phyloP scores from a whole-genome alignment of 1,140 invertebrate genomes.

The Diplogasteroides magnus region DNA sequence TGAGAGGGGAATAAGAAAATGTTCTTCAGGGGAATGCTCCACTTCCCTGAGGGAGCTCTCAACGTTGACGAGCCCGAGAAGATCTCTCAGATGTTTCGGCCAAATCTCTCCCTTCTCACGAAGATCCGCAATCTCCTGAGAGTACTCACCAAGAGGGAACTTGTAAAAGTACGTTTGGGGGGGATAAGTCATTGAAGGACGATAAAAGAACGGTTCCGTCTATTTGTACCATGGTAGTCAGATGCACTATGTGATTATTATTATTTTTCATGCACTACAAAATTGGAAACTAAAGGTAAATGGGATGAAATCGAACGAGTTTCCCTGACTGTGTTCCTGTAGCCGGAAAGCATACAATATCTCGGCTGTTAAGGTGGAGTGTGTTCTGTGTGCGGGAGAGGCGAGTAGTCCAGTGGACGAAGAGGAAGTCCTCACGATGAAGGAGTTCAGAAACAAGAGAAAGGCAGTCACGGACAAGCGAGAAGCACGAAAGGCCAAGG shows the following conservation, averaged over 20 bases:
- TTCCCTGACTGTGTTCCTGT: no score
- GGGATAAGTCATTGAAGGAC: no score
- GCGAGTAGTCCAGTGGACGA: conserved; percentile 9
- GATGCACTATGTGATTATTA: no score
- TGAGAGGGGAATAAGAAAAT: not conserved
- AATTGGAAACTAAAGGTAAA: no score
- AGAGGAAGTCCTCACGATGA: conserved; percentile 29
- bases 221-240: no score
- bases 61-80: conserved; percentile 78
- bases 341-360: no score
- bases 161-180: conserved; percentile 32
- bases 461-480: not conserved
- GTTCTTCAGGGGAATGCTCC: conserved; percentile 71
- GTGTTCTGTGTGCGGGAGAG: conserved; percentile 26
- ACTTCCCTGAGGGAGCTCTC: conserved; percentile 83
- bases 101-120: conserved; percentile 66
- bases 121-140: conserved; percentile 59
- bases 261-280: no score
- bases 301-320: no score
- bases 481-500: no score
- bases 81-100: conserved; percentile 93
- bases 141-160: conserved; percentile 35
- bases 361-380: conserved; percentile 33
- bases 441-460: conserved; percentile 22
- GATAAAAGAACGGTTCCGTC: no score